These are phyloP conservation scores for Hemaris fuciformis DNA, from an alignment of 2,888 invertebrate genomes.

Conservation along the genomic window DNA sequence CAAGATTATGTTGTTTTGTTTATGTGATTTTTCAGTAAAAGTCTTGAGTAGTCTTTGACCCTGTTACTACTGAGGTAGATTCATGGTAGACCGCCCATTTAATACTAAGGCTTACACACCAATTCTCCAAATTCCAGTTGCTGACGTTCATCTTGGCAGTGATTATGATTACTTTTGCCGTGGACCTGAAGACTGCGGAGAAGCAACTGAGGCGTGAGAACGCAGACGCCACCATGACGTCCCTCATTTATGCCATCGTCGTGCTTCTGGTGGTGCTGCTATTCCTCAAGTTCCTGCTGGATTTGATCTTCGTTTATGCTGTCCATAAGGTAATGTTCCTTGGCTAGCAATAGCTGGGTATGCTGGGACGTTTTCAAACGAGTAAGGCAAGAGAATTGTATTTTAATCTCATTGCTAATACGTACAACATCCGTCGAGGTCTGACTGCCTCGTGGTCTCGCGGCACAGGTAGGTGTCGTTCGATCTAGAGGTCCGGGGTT, in stretches of 20 bases:
- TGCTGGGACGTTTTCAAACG: not conserved
- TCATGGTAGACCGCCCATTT: too few relatives aligned
- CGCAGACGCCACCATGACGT: conserved; percentile 52
- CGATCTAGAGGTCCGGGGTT: too few relatives aligned
- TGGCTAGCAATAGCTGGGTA: not conserved
- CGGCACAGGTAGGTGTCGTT: too few relatives aligned
- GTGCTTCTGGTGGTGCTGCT: conserved; percentile 59
- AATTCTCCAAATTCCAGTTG: conserved; percentile 46
- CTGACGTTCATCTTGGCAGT: conserved; percentile 63
- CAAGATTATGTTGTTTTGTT: too few relatives aligned
- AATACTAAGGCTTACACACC: too few relatives aligned
- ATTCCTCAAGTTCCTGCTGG: conserved; percentile 61
- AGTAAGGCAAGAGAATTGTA: not conserved
- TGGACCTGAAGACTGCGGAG: conserved; percentile 53
- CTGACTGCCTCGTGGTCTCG: too few relatives aligned
- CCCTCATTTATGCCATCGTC: conserved; percentile 67
- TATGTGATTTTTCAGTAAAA: too few relatives aligned
- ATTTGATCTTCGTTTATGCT: conserved; percentile 66
- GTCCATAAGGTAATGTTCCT: conserved; percentile 55
- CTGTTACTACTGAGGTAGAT: too few relatives aligned
- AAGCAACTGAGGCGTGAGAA: conserved; percentile 52
- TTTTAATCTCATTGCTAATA: not conserved
- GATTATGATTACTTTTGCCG: conserved; percentile 65
- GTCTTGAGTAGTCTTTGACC: too few relatives aligned
- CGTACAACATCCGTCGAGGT: too few relatives aligned